These are phyloP conservation scores for Mastomys natalensis DNA, from an alignment of 2,113 vertebrate species.

Conservation along the genomic window DNA sequence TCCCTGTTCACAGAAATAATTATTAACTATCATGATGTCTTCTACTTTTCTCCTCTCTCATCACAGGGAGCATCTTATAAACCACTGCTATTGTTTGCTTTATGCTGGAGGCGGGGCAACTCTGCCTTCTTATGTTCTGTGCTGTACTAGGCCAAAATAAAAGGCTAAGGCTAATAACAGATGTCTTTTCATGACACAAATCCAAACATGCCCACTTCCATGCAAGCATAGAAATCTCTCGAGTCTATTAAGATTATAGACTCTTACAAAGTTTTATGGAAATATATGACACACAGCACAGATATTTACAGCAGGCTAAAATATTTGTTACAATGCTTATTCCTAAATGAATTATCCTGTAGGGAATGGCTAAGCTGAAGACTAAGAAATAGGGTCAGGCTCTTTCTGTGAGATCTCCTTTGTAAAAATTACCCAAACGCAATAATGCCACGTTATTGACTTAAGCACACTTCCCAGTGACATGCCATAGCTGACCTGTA, in stretches of 20 bases:
- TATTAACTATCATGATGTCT: background rate
- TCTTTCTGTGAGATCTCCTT: slow-evolving; percentile 86
- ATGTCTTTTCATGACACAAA: slow-evolving; percentile 55
- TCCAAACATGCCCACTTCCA: slow-evolving; percentile 23
- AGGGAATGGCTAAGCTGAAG: slow-evolving; percentile 82
- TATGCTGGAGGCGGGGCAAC: slow-evolving; percentile 9
- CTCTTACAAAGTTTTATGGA: slow-evolving; percentile 60
- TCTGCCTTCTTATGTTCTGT: slow-evolving; percentile 64
- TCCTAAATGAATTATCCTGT: slow-evolving; percentile 86
- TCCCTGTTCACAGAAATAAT: background rate
- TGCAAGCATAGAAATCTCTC: slow-evolving; percentile 59
- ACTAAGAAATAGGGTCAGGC: slow-evolving; percentile 86
- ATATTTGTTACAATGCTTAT: slow-evolving; percentile 78
- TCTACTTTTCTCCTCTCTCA: slow-evolving; percentile 1
- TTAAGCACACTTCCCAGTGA: slow-evolving; percentile 88
- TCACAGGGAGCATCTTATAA: slow-evolving; percentile 49
- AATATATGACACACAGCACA: slow-evolving; percentile 76
- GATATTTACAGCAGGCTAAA: slow-evolving; percentile 78
- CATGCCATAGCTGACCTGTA: slow-evolving; percentile 89
- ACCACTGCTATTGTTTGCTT: background rate
- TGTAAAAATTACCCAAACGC: slow-evolving; percentile 88
- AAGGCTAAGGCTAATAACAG: slow-evolving; percentile 22
- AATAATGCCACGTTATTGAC: slow-evolving; percentile 90
- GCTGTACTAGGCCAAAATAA: slow-evolving; percentile 44
- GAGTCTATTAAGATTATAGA: slow-evolving; percentile 41